These are phyloP conservation scores for Cataglyphis albicans DNA, from an alignment of 2,888 invertebrate species.

Conservation along the genomic window DNA sequence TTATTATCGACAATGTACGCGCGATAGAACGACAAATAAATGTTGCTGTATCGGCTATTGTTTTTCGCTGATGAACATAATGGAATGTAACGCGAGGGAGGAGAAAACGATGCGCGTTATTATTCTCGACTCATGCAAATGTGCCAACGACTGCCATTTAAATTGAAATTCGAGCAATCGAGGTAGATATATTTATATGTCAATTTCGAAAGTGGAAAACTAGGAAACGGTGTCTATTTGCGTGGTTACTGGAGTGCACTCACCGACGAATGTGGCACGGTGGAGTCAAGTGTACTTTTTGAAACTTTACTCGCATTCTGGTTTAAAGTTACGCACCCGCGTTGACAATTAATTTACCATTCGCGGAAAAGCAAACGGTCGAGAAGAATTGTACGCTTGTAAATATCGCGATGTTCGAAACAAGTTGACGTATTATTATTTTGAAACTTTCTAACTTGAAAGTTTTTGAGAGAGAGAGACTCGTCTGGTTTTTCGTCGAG, in stretches of 20 bases:
- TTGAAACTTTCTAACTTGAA: background rate
- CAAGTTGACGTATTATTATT: slow-evolving; percentile 5
- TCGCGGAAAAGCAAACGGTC: background rate
- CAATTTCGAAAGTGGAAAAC: slow-evolving; percentile 37
- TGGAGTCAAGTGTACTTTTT: slow-evolving; percentile 37
- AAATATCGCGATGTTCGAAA: background rate
- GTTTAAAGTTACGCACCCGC: slow-evolving; percentile 16
- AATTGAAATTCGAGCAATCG: slow-evolving; percentile 37
- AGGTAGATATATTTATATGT: slow-evolving; percentile 27
- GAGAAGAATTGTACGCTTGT: background rate
- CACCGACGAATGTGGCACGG: slow-evolving; percentile 22
- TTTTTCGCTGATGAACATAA: slow-evolving; percentile 38
- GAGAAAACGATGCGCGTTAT: background rate
- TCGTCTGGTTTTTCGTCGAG: slow-evolving; percentile 1
- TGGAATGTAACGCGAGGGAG: background rate
- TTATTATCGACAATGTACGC: background rate
- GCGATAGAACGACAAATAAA: slow-evolving; percentile 24
- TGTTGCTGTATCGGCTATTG: slow-evolving; percentile 29
- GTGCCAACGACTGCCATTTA: slow-evolving; percentile 29
- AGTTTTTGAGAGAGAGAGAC: background rate
- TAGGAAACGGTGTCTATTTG: slow-evolving; percentile 37
- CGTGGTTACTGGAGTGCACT: slow-evolving; percentile 32
- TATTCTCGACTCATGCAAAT: slow-evolving; percentile 2
- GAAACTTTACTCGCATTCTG: slow-evolving; percentile 37
- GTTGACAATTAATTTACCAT: background rate